Evolutionary conservation across 2,888 invertebrate species (phyloP).

Genomic region (Yponomeuta cagnagella): DNA sequence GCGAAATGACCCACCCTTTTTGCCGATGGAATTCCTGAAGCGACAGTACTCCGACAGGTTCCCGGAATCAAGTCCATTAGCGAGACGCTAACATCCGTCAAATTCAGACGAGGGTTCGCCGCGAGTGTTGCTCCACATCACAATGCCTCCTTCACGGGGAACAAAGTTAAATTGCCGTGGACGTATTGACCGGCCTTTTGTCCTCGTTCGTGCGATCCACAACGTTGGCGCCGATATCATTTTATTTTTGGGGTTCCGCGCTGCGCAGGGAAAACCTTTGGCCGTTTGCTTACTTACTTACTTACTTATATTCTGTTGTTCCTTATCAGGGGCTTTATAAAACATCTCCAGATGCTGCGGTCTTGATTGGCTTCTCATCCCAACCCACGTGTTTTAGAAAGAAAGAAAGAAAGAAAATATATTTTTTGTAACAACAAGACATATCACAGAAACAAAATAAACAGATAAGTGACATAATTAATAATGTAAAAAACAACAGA

Average conservation of each 20-base stretch:
- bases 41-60: background rate
- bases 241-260: background rate
- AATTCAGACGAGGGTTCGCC: conserved; percentile 7
- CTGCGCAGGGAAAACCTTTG: background rate
- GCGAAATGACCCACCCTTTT: too few relatives aligned
- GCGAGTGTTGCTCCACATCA: background rate
- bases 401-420: too few relatives aligned
- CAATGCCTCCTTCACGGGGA: conserved; percentile 6
- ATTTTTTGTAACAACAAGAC: too few relatives aligned
- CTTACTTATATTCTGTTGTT: too few relatives aligned
- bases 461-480: too few relatives aligned
- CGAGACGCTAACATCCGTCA: conserved; percentile 4
- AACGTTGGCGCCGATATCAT: conserved; percentile 9
- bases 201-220: background rate
- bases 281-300: too few relatives aligned
- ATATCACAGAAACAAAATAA: too few relatives aligned
- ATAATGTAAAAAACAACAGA: too few relatives aligned
- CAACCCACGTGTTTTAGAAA: too few relatives aligned
- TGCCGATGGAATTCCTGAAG: background rate
- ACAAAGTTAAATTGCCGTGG: conserved; percentile 13
- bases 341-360: too few relatives aligned
- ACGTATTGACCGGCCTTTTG: conserved; percentile 12
- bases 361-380: too few relatives aligned
- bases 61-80: conserved; percentile 10
- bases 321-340: too few relatives aligned